Conservation (phyloP, 1,140 invertebrate genomes). For the Cardiocondyla obscurior region DNA sequence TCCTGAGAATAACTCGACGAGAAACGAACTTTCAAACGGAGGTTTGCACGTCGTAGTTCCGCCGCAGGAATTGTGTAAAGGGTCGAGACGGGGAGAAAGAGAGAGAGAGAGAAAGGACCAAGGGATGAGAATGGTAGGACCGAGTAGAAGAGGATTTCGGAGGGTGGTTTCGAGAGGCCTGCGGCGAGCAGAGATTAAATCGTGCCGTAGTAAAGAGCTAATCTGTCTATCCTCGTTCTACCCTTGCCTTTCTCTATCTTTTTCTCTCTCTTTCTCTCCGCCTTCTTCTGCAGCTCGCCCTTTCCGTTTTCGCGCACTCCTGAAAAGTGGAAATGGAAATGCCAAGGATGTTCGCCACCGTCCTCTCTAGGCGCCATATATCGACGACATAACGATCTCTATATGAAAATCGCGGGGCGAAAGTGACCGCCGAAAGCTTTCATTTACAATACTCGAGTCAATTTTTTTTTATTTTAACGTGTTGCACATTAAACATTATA, state of each 20-base stretch:
- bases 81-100: neutral
- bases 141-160: slow-evolving; percentile 35
- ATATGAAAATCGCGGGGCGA: neutral
- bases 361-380: neutral
- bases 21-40: slow-evolving; percentile 50
- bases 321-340: slow-evolving; percentile 46
- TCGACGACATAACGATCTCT: neutral
- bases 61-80: slow-evolving; percentile 53
- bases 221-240: slow-evolving; percentile 68
- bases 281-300: neutral
- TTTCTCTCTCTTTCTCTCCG: neutral
- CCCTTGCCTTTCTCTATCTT: slow-evolving; percentile 9
- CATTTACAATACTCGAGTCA: neutral
- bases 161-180: slow-evolving; percentile 73
- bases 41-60: slow-evolving; percentile 47
- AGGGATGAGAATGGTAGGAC: neutral
- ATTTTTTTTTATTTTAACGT: neutral
- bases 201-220: slow-evolving; percentile 79
- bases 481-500: slow-evolving; percentile 16
- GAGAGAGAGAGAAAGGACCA: neutral
- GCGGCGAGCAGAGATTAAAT: slow-evolving; percentile 80
- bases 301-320: neutral
- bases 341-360: neutral
- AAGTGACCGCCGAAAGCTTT: neutral
- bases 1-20: slow-evolving; percentile 14